These are phyloP conservation scores for Monopis laevigella DNA, from an alignment of 2,888 invertebrate species.

Conservation along the genomic window DNA sequence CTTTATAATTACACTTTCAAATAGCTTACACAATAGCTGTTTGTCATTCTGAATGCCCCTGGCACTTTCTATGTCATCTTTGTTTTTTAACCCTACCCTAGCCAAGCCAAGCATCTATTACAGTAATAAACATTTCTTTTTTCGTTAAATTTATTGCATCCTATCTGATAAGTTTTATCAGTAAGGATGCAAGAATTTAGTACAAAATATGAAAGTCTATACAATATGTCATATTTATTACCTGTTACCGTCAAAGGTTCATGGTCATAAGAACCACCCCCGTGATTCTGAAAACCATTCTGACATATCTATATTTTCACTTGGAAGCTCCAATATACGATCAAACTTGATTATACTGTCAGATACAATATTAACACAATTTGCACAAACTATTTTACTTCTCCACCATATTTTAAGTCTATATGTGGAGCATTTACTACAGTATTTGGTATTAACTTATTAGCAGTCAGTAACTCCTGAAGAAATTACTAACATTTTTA, in stretches of 20 bases:
- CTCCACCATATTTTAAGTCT: constrained; percentile 35
- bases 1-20: constrained; percentile 56
- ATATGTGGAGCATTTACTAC: constrained; percentile 22
- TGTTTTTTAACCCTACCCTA: constrained; percentile 61
- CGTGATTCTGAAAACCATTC: constrained; percentile 72
- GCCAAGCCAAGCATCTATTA: constrained; percentile 65
- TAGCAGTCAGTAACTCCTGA: constrained; percentile 29
- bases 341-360: constrained; percentile 56
- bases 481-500: constrained; percentile 52
- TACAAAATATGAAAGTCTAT: constrained; percentile 64
- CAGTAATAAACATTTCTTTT: constrained; percentile 61
- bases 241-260: constrained; percentile 44
- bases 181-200: constrained; percentile 45
- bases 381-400: constrained; percentile 41
- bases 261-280: constrained; percentile 23
- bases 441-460: constrained; percentile 26
- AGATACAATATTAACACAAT: constrained; percentile 55
- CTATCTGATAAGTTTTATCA: too few relatives aligned
- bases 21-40: constrained; percentile 69
- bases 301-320: constrained; percentile 64
- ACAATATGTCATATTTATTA: constrained; percentile 64
- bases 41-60: constrained; percentile 57
- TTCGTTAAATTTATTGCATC: constrained; percentile 51
- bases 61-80: constrained; percentile 57
- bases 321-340: constrained; percentile 70